Conservation (phyloP, 2,888 invertebrate species). For the Colostygia pectinataria region DNA sequence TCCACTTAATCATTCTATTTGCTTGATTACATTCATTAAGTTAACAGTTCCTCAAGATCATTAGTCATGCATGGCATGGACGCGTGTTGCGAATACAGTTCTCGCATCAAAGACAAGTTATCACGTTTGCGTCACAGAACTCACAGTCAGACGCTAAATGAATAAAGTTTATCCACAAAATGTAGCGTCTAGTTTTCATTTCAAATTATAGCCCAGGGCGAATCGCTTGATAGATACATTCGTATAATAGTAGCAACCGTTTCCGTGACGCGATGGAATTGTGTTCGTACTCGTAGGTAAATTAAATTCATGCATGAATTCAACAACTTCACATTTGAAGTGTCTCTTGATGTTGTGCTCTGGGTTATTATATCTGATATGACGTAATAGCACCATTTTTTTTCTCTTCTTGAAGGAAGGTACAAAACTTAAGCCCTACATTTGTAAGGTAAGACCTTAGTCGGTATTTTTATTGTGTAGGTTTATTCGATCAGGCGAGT, state of each 20-base stretch:
- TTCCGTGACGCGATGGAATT: not conserved
- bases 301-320: not conserved
- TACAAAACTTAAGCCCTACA: too few relatives aligned
- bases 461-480: too few relatives aligned
- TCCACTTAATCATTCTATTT: too few relatives aligned
- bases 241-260: not conserved
- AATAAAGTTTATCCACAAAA: slow-evolving; percentile 29
- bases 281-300: not conserved
- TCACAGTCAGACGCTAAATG: slow-evolving; percentile 21
- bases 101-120: slow-evolving; percentile 6
- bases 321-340: too few relatives aligned
- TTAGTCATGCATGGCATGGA: not conserved
- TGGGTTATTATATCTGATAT: too few relatives aligned
- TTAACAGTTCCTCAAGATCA: too few relatives aligned
- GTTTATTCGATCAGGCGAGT: too few relatives aligned
- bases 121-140: slow-evolving; percentile 11
- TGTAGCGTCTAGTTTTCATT: slow-evolving; percentile 16
- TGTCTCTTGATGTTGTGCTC: too few relatives aligned
- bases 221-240: not conserved
- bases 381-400: too few relatives aligned
- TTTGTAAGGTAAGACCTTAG: too few relatives aligned
- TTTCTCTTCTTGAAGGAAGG: too few relatives aligned
- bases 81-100: not conserved
- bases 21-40: too few relatives aligned
- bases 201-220: slow-evolving; percentile 18